A percentile compares a stretch with the other conserved stretches of the same genome.
Conservation (phyloP, 2,113 vertebrate genomes). For the Galbula dea region DNA sequence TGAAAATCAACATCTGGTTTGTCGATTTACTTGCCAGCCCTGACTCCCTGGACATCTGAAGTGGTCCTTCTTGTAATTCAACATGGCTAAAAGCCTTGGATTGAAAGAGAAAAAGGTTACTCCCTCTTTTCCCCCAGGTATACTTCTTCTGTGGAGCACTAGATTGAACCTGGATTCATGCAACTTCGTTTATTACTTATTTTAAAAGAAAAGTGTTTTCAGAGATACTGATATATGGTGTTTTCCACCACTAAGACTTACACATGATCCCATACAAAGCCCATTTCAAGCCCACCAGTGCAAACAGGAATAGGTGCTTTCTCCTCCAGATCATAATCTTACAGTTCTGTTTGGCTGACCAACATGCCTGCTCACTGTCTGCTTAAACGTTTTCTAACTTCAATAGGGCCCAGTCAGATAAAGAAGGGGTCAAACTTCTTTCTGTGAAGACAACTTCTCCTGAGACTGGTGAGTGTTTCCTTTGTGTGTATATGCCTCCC, state of each 20-base stretch:
- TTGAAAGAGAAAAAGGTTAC: neutral
- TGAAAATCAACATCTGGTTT: neutral
- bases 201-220: neutral
- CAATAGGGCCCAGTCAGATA: slow-evolving; percentile 72
- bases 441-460: slow-evolving; percentile 77
- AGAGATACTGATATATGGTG: neutral
- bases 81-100: neutral
- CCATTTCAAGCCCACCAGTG: neutral
- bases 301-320: neutral
- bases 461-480: slow-evolving; percentile 71
- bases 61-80: neutral
- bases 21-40: neutral
- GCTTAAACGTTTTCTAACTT: slow-evolving; percentile 3
- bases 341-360: neutral
- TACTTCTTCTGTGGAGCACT: neutral
- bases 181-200: neutral
- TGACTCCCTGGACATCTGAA: neutral
- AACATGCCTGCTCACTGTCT: neutral
- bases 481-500: neutral
- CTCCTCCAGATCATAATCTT: neutral
- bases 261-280: neutral
- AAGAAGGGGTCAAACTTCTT: slow-evolving; percentile 80
- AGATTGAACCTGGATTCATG: neutral
- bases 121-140: neutral
- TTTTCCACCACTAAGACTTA: neutral